These are phyloP conservation scores for Procambarus clarkii DNA, from an alignment of 1,140 invertebrate genomes.

Conservation along the genomic window DNA sequence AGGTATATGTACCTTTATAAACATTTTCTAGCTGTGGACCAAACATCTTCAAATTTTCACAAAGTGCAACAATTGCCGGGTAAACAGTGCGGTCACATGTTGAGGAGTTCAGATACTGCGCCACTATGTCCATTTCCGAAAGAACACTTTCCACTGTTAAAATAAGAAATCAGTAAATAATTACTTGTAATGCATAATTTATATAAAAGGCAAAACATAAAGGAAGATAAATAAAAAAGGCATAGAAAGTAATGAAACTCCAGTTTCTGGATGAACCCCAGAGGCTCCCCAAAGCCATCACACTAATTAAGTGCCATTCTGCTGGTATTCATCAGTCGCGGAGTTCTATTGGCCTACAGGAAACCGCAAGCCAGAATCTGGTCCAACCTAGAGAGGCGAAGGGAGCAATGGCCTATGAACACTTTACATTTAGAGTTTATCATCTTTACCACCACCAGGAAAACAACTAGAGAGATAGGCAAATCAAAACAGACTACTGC, in stretches of 20 bases:
- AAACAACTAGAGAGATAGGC: no score
- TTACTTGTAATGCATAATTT: not conserved
- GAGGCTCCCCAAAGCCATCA: no score
- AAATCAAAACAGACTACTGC: no score
- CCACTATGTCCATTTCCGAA: conserved; percentile 73
- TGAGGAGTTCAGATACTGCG: conserved; percentile 73
- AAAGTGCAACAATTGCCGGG: conserved; percentile 79
- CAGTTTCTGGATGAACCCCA: no score
- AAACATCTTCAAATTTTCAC: conserved; percentile 83
- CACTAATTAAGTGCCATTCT: no score
- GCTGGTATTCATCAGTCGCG: no score
- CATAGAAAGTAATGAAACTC: not conserved
- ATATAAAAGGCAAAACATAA: not conserved
- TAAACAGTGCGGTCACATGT: conserved; percentile 72
- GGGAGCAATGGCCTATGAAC: no score
- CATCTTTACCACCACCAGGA: not conserved
- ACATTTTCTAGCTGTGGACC: conserved; percentile 84
- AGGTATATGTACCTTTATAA: conserved; percentile 81
- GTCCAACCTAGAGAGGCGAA: no score
- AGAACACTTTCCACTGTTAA: conserved; percentile 72
- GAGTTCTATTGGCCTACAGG: no score
- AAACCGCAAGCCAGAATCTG: no score
- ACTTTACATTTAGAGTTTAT: no score
- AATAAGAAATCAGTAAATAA: not conserved
- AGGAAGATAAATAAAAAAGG: not conserved